Conservation (phyloP, 2,113 vertebrate genomes). For the Scomber colias region DNA sequence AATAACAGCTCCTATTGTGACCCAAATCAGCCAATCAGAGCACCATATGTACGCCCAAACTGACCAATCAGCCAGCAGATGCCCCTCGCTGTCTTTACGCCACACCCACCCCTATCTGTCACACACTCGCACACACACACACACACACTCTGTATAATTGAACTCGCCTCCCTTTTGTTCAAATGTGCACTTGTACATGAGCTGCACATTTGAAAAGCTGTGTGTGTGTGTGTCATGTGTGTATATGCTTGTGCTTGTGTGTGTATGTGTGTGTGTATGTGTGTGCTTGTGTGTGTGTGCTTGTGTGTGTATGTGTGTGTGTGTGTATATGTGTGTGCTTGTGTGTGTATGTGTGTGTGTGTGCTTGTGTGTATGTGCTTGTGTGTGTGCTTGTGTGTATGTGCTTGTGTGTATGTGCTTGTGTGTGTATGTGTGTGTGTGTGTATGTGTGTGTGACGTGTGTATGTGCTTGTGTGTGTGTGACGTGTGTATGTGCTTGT, state of each 20-base stretch:
- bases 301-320: too few species aligned
- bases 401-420: too few species aligned
- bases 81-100: neutral
- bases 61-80: constrained; percentile 20
- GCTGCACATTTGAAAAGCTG: neutral
- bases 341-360: constrained; percentile 13
- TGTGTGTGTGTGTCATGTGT: too few species aligned
- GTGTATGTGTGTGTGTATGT: constrained; percentile 10
- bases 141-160: neutral
- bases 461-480: neutral
- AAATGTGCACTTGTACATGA: neutral
- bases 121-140: constrained; percentile 5
- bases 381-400: neutral
- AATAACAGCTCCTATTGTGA: constrained; percentile 54
- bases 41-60: neutral
- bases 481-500: neutral
- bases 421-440: neutral
- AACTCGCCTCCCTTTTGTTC: constrained; percentile 13
- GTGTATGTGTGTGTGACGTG: constrained; percentile 10
- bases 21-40: constrained; percentile 52
- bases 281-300: too few species aligned
- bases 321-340: too few species aligned
- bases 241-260: too few species aligned
- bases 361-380: constrained; percentile 5
- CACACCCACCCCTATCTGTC: constrained; percentile 7